These are phyloP conservation scores for Cardiocondyla obscurior DNA, from an alignment of 1,140 invertebrate genomes.

Conservation along the genomic window DNA sequence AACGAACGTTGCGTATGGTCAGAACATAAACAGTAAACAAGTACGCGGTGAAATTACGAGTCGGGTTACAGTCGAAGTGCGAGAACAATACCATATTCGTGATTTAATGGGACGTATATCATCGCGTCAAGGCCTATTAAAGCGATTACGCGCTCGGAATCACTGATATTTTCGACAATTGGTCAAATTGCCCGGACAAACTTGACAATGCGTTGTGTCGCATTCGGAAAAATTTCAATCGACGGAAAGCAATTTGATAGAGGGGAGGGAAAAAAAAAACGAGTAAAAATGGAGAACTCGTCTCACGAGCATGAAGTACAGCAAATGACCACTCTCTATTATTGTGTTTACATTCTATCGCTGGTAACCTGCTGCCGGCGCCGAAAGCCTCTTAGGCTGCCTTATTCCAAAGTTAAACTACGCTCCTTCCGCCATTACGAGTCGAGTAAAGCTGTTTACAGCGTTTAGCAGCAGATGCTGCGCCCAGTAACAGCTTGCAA, in stretches of 20 bases:
- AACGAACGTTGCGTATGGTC: too few relatives aligned
- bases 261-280: too few relatives aligned
- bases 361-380: neutral
- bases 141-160: conserved; percentile 18
- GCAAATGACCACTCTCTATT: conserved; percentile 51
- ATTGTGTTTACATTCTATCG: conserved; percentile 63
- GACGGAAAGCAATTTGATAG: neutral
- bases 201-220: neutral
- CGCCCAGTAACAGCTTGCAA: conserved; percentile 80
- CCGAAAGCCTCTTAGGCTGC: conserved; percentile 44
- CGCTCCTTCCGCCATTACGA: conserved; percentile 70
- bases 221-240: neutral
- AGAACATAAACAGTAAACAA: too few relatives aligned
- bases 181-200: conserved; percentile 21
- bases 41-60: too few relatives aligned
- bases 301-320: neutral
- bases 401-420: conserved; percentile 75
- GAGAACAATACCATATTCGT: conserved; percentile 58
- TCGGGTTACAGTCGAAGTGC: conserved; percentile 45
- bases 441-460: conserved; percentile 77
- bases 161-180: conserved; percentile 30
- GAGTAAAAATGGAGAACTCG: neutral
- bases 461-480: conserved; percentile 79
- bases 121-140: conserved; percentile 35
- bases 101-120: conserved; percentile 54